Conservation (phyloP, 2,888 invertebrate genomes). For the Odontothrips loti region DNA sequence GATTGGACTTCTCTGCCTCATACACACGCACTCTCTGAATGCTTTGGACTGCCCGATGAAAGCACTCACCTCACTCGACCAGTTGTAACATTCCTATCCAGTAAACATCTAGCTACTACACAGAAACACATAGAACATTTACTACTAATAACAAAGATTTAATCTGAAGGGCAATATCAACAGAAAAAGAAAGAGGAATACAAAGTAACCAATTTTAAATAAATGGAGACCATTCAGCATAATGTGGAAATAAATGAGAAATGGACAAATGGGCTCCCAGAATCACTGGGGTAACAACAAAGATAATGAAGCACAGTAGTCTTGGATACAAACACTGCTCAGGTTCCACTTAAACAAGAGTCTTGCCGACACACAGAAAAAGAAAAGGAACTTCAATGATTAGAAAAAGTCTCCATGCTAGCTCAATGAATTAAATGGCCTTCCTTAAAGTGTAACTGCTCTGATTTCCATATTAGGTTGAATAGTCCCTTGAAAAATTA, state of each 20-base stretch:
- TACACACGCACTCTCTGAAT: not conserved
- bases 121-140: constrained; percentile 25
- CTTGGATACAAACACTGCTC: too few relatives aligned
- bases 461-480: not conserved
- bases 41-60: not conserved
- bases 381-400: too few relatives aligned
- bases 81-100: constrained; percentile 26
- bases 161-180: constrained; percentile 1
- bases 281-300: too few relatives aligned
- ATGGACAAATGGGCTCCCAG: too few relatives aligned
- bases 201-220: not conserved
- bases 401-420: too few relatives aligned
- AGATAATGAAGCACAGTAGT: too few relatives aligned
- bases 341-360: too few relatives aligned
- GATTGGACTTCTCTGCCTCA: not conserved
- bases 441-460: too few relatives aligned
- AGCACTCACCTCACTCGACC: not conserved
- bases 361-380: too few relatives aligned
- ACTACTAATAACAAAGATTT: constrained; percentile 25
- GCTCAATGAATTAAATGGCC: too few relatives aligned
- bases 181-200: not conserved
- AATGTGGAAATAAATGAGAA: not conserved
- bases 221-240: not conserved
- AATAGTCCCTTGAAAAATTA: not conserved
- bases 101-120: constrained; percentile 25